phyloP scores from a whole-genome alignment of 1,140 invertebrate species.

The Sinella curviseta region DNA sequence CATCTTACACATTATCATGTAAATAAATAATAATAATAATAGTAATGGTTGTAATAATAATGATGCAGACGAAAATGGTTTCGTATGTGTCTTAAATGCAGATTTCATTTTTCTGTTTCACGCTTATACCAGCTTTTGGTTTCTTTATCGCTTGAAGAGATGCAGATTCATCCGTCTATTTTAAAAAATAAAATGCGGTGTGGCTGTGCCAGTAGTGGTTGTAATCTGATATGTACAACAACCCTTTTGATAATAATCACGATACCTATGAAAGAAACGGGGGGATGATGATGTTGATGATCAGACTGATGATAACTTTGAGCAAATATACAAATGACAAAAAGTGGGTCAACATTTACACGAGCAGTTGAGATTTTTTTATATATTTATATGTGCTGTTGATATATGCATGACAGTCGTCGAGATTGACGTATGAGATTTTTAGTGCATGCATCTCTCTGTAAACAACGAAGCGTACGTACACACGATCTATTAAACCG shows the following conservation, averaged over 20 bases:
- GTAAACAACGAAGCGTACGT: no score
- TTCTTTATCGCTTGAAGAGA: no score
- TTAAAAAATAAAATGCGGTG: neutral
- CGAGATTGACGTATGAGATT: neutral
- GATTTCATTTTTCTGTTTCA: neutral
- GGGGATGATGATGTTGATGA: neutral
- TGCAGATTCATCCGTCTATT: no score
- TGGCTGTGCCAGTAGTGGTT: neutral
- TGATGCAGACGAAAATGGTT: no score
- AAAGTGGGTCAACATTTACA: conserved; percentile 24
- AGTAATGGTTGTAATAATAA: no score
- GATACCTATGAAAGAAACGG: neutral
- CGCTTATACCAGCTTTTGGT: no score
- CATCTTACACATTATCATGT: no score
- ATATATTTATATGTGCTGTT: no score
- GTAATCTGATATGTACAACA: neutral
- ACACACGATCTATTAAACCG: no score
- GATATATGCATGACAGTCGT: conserved; percentile 2
- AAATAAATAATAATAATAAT: neutral
- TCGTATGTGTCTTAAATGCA: neutral
- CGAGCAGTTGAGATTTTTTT: conserved; percentile 1
- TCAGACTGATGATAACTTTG: neutral
- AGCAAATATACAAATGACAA: conserved; percentile 22
- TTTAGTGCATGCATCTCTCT: neutral
- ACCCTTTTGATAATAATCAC: neutral